A percentile compares a stretch with the other conserved stretches of the same genome.
Conservation (phyloP, 2,113 vertebrate genomes). For the Caloenas nicobarica region DNA sequence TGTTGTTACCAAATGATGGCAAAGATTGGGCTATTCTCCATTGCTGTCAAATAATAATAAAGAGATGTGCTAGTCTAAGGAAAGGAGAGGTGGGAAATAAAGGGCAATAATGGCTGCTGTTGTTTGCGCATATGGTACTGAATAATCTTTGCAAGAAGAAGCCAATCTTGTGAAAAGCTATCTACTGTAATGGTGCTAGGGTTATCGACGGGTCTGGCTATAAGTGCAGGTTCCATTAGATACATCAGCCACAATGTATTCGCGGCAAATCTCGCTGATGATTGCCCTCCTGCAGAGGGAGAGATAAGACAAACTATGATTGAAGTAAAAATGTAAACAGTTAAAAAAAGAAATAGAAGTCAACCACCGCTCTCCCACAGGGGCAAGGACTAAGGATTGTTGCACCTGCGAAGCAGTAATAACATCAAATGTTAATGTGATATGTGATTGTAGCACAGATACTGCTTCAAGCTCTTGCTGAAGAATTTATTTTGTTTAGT, state of each 20-base stretch:
- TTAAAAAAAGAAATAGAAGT: constrained; percentile 72
- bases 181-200: constrained; percentile 73
- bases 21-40: constrained; percentile 67
- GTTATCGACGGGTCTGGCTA: constrained; percentile 76
- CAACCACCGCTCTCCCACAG: constrained; percentile 67
- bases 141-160: constrained; percentile 75
- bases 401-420: constrained; percentile 61
- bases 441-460: constrained; percentile 48
- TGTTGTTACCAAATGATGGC: constrained; percentile 65
- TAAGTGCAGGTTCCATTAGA: constrained; percentile 77
- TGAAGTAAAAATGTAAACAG: constrained; percentile 77
- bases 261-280: constrained; percentile 71
- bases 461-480: constrained; percentile 41
- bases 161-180: constrained; percentile 75
- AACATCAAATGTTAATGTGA: constrained; percentile 67
- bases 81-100: constrained; percentile 69
- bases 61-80: constrained; percentile 55
- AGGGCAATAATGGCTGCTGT: constrained; percentile 72
- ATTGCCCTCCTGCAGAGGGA: constrained; percentile 75
- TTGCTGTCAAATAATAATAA: constrained; percentile 69
- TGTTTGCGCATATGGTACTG: constrained; percentile 72
- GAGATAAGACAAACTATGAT: constrained; percentile 78
- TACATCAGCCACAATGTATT: constrained; percentile 74
- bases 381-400: constrained; percentile 67
- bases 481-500: constrained; percentile 67